Evolutionary conservation across 2,113 vertebrate genomes (phyloP).

Genomic region (Corynorhinus townsendii): DNA sequence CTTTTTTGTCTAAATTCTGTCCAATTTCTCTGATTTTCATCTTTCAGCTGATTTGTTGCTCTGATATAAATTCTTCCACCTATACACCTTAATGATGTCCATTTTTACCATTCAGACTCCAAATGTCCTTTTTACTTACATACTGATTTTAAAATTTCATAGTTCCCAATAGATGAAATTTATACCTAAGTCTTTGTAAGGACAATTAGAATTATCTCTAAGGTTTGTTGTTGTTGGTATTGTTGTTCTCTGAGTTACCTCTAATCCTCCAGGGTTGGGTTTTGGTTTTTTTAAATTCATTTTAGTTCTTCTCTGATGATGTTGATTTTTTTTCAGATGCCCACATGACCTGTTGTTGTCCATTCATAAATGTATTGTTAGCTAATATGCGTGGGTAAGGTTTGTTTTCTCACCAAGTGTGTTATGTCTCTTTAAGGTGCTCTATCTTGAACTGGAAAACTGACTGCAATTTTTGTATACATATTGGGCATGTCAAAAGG

Average conservation of each 20-base stretch:
- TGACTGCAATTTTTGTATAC: not conserved
- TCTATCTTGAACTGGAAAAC: not conserved
- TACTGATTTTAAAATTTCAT: not conserved
- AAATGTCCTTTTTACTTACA: not conserved
- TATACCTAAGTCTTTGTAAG: not conserved
- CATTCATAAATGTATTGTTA: not conserved
- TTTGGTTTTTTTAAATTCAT: not conserved
- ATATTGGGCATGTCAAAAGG: not conserved
- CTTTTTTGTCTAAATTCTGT: not conserved
- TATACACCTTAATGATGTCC: not conserved
- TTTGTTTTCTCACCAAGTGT: not conserved
- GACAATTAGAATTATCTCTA: not conserved
- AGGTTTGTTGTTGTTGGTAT: not conserved
- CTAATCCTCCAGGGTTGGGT: not conserved
- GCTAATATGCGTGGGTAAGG: not conserved
- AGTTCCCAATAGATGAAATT: not conserved
- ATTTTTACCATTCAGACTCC: not conserved
- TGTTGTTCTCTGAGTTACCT: not conserved
- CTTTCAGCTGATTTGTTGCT: not conserved
- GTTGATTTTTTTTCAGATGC: not conserved
- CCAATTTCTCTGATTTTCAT: not conserved
- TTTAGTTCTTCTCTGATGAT: not conserved
- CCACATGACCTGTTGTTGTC: not conserved
- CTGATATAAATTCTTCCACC: not conserved
- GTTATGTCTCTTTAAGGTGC: not conserved